phyloP scores from a whole-genome alignment of 2,797 vertebrate genomes.

The Myoxocephalus aenaeus region DNA sequence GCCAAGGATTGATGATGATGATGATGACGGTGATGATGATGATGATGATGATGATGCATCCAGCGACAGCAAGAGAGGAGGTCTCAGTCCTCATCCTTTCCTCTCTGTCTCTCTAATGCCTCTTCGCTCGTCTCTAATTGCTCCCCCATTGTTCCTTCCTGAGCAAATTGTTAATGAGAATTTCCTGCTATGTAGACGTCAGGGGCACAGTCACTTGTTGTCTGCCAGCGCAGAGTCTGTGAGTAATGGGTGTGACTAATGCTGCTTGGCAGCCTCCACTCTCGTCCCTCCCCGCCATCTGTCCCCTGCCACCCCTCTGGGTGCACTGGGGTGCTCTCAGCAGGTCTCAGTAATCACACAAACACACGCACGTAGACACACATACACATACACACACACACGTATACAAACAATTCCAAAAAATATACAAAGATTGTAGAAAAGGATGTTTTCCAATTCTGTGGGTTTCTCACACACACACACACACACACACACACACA shows the following conservation, averaged over 20 bases:
- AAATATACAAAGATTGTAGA: constrained; percentile 45
- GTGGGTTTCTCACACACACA: constrained; percentile 15
- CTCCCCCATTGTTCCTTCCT: constrained; percentile 71
- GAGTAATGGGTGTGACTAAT: constrained; percentile 89
- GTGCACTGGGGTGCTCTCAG: constrained; percentile 79
- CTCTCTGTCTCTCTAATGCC: constrained; percentile 47
- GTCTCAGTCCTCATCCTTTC: constrained; percentile 45
- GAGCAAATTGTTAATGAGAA: constrained; percentile 81
- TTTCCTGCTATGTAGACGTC: constrained; percentile 79
- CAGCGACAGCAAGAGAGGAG: constrained; percentile 38
- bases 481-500: constrained; percentile 8
- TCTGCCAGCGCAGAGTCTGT: constrained; percentile 80
- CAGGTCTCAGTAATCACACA: constrained; percentile 79
- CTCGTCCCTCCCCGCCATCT: constrained; percentile 82
- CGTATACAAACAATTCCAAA: constrained; percentile 45
- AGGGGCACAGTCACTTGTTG: constrained; percentile 77
- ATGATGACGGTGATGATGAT: not conserved
- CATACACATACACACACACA: constrained; percentile 45
- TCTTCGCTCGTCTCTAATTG: constrained; percentile 71
- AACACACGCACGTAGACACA: constrained; percentile 43
- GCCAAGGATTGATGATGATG: constrained; percentile 27
- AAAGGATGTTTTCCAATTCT: constrained; percentile 52
- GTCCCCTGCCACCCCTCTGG: constrained; percentile 83
- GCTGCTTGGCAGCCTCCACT: constrained; percentile 81
- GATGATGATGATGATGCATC: constrained; percentile 39